phyloP scores from a whole-genome alignment of 2,797 vertebrate genomes.

The Enteromius mattozi region DNA sequence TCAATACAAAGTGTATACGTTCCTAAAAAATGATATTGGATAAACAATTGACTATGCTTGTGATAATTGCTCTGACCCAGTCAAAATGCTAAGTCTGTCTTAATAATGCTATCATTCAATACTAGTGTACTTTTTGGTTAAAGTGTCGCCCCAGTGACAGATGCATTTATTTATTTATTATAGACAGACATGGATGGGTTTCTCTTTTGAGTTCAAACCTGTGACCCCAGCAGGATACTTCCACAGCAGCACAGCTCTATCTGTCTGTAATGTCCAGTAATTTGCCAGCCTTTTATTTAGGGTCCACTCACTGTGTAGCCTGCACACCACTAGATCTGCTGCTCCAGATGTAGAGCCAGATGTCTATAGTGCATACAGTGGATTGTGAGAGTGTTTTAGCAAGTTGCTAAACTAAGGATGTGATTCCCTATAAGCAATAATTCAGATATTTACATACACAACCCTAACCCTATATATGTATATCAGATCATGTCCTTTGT shows the following conservation, averaged over 20 bases:
- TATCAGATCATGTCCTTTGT: neutral
- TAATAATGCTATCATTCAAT: neutral
- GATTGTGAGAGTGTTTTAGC: neutral
- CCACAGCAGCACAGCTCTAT: neutral
- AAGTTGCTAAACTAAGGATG: neutral
- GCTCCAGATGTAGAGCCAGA: conserved; percentile 6
- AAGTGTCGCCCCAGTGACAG: neutral
- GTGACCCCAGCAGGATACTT: neutral
- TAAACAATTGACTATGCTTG: conserved; percentile 1
- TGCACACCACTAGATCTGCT: neutral
- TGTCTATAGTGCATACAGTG: neutral
- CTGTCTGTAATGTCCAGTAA: neutral
- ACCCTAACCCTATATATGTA: too few relatives aligned
- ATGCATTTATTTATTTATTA: neutral
- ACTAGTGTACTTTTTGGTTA: neutral
- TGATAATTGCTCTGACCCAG: neutral
- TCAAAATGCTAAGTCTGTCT: conserved; percentile 5
- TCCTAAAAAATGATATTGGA: conserved; percentile 5
- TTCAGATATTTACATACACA: too few relatives aligned
- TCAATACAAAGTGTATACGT: neutral
- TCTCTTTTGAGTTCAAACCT: neutral
- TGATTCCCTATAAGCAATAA: neutral
- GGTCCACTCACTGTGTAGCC: conserved; percentile 6
- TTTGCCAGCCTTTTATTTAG: conserved; percentile 1
- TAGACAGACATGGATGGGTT: neutral